These are phyloP conservation scores for Heliconius eleuchia DNA, from an alignment of 1,140 invertebrate genomes.

Conservation along the genomic window DNA sequence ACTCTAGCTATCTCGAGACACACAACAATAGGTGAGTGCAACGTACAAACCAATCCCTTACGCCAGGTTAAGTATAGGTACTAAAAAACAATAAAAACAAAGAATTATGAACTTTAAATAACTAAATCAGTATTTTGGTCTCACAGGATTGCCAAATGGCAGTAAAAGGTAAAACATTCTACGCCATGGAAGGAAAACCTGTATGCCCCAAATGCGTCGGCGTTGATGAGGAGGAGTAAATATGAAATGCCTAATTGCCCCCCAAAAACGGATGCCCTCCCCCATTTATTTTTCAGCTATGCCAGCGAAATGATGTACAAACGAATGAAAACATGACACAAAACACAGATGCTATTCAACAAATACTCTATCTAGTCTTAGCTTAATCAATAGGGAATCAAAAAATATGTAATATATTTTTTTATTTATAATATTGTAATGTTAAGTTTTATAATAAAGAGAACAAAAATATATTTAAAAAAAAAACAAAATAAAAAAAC, in stretches of 20 bases:
- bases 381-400: conserved; percentile 62
- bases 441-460: conserved; percentile 79
- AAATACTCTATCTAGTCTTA: conserved; percentile 56
- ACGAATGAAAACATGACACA: conserved; percentile 54
- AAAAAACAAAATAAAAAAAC: conserved; percentile 67
- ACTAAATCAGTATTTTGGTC: conserved; percentile 41
- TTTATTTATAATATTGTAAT: conserved; percentile 75
- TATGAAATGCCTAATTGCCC: conserved; percentile 63
- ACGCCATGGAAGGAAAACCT: conserved; percentile 95
- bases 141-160: conserved; percentile 94
- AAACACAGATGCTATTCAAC: conserved; percentile 61
- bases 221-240: conserved; percentile 92
- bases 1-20: background rate
- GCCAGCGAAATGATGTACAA: conserved; percentile 49
- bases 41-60: conserved; percentile 33
- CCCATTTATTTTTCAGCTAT: conserved; percentile 78
- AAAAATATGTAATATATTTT: conserved; percentile 78
- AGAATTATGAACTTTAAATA: background rate
- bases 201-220: conserved; percentile 95
- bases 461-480: conserved; percentile 61
- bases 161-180: conserved; percentile 96
- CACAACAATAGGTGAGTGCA: conserved; percentile 44
- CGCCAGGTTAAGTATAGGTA: conserved; percentile 70
- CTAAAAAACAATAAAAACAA: background rate
- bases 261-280: conserved; percentile 52